These are phyloP conservation scores for Siphonodentalium dalli DNA, from an alignment of 2,888 invertebrate species.

Conservation along the genomic window DNA sequence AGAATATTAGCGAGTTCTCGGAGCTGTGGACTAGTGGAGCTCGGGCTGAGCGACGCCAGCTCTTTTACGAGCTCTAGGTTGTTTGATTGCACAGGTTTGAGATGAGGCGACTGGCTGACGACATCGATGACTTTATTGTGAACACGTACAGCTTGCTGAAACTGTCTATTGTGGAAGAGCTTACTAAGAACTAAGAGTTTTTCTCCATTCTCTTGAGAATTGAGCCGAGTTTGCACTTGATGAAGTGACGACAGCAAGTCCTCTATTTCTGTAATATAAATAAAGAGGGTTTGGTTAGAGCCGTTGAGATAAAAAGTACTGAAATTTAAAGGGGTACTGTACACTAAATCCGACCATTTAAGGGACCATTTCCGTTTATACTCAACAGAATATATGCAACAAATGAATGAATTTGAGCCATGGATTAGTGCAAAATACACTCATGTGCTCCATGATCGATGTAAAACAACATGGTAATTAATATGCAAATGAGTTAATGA, in stretches of 20 bases:
- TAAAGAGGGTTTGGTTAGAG: neutral
- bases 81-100: constrained; percentile 37
- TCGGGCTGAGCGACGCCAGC: constrained; percentile 30
- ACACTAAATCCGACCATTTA: no score
- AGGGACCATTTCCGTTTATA: no score
- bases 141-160: constrained; percentile 50
- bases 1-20: constrained; percentile 42
- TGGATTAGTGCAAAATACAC: no score
- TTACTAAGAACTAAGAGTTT: constrained; percentile 44
- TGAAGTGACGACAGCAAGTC: constrained; percentile 39
- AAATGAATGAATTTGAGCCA: no score
- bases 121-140: constrained; percentile 54
- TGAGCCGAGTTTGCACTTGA: constrained; percentile 36
- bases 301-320: no score
- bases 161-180: constrained; percentile 52
- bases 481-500: no score
- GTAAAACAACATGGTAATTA: no score
- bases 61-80: constrained; percentile 35
- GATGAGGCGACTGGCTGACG: constrained; percentile 40
- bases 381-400: no score
- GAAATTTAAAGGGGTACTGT: no score
- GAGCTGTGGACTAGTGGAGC: constrained; percentile 32
- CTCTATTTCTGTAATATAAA: constrained; percentile 33
- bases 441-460: no score
- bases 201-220: constrained; percentile 45